These are phyloP conservation scores for Orthosia gothica DNA, from an alignment of 2,888 invertebrate species.

Conservation along the genomic window DNA sequence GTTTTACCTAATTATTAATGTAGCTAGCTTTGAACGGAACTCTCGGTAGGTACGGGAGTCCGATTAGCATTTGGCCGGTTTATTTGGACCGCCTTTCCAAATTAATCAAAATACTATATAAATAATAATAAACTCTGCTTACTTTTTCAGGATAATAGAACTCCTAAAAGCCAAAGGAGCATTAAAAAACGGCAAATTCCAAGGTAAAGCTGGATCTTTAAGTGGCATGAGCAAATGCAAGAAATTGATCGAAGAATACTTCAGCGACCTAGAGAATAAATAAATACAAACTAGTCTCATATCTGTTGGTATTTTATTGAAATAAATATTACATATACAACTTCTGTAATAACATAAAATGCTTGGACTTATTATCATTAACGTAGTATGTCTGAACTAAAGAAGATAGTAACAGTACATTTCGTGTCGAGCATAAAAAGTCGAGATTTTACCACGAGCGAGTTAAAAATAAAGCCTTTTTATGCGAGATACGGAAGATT, in stretches of 20 bases:
- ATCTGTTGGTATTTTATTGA: slow-evolving; percentile 40
- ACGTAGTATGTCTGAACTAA: background rate
- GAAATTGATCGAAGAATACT: slow-evolving; percentile 92
- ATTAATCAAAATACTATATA: too few species aligned
- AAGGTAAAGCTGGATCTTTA: slow-evolving; percentile 95
- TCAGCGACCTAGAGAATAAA: slow-evolving; percentile 75
- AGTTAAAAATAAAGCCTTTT: too few species aligned
- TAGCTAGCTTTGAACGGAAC: too few species aligned
- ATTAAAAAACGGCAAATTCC: slow-evolving; percentile 94
- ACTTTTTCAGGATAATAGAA: slow-evolving; percentile 92
- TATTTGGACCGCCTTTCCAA: too few species aligned
- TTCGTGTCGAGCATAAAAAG: too few species aligned
- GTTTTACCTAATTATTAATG: too few species aligned
- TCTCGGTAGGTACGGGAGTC: too few species aligned
- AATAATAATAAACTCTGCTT: background rate
- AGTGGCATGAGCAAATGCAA: slow-evolving; percentile 93
- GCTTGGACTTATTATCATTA: slow-evolving; percentile 10
- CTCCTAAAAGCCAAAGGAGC: slow-evolving; percentile 95
- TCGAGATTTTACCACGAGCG: too few species aligned
- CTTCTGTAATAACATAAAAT: slow-evolving; percentile 30
- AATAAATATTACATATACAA: slow-evolving; percentile 45
- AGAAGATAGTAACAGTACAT: too few species aligned
- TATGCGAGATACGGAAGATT: too few species aligned
- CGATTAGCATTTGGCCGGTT: too few species aligned
- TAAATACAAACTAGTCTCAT: slow-evolving; percentile 21